Evolutionary conservation across 92 coral and sea anemone genomes (phyloP), one percentile per base, ranked within the genome.

Genomic region (Porites evermanni): DNA sequence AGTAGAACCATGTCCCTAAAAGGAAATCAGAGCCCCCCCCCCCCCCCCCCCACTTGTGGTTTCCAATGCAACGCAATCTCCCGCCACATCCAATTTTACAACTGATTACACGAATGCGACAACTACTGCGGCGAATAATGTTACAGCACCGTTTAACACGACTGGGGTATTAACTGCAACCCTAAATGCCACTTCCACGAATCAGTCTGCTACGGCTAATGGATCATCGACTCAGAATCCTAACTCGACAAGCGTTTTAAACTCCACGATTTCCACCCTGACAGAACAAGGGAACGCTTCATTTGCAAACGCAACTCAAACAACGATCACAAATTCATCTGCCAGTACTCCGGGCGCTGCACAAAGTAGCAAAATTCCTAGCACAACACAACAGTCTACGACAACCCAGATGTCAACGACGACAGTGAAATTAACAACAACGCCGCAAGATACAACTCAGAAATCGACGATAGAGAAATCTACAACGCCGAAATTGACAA

Each of bases 51-150:
- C n/a, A n/a, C 38, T 77, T 61, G 78, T 73, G 69, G 77, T 91
- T 58, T 32, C 77, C 59, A 88, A 87, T 75, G 82, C 89, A 7
- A 83, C 87, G 38, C 38, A 80, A 71, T 80, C 88, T 47, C 56
- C 83, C 72, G 53, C 74, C 54, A 84, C 81, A 18, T 52, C 88
- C 56, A 84, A 84, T 84, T 74, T 72, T 50, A 64, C 91, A 26
- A 70, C n/a, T 87, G 70, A 81, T 56, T 67, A 63, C 53, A 60
- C 63, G 70, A 86, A 61, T 70, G 20, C 20, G 58, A 59, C 90
- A 3, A 14, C 18, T 23, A 50, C 70, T 3, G 52, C 70, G 18
- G 65, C 18, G 19, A 52, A 44, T n/a, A 87, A 71, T 58, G 67
- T 12, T 24, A 68, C 84, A 51, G 53, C 70, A 0, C 70, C 88